Percentiles rank a stretch among this genome's conserved stretches.
Evolutionary conservation across 2,797 vertebrate species (phyloP).

Genomic region (Thalassophryne amazonica): DNA sequence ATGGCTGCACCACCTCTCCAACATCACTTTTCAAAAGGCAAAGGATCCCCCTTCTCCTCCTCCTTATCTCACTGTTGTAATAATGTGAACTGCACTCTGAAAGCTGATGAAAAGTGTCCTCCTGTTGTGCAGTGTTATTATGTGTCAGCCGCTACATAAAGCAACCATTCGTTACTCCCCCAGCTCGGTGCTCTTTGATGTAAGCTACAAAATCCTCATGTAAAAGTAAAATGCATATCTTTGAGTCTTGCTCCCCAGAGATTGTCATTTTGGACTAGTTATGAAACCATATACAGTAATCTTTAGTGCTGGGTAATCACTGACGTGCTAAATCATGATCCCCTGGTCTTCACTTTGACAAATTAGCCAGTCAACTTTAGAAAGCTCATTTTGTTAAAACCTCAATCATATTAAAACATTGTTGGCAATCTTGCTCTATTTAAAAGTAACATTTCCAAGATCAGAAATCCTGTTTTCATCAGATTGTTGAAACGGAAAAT

Average conservation of each 20-base stretch:
- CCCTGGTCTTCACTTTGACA: conserved; percentile 13
- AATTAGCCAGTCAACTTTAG: conserved; percentile 17
- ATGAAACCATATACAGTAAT: conserved; percentile 44
- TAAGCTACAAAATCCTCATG: conserved; percentile 32
- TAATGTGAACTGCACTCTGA: conserved; percentile 45
- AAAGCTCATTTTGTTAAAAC: conserved; percentile 7
- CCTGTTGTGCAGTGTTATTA: conserved; percentile 29
- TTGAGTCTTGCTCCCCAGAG: conserved; percentile 27
- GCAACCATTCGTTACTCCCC: conserved; percentile 45
- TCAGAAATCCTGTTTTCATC: too few relatives aligned
- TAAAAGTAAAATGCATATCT: conserved; percentile 52
- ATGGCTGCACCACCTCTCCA: conserved; percentile 15
- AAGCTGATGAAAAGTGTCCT: conserved; percentile 40
- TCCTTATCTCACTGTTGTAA: conserved; percentile 35
- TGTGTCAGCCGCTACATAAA: conserved; percentile 42
- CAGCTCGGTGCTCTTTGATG: conserved; percentile 28
- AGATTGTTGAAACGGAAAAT: too few relatives aligned
- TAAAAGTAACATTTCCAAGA: too few relatives aligned
- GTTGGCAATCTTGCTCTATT: too few relatives aligned
- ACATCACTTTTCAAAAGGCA: conserved; percentile 22
- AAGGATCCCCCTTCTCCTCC: conserved; percentile 7
- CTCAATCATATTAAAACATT: conserved; percentile 3
- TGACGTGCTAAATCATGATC: conserved; percentile 49
- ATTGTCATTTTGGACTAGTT: conserved; percentile 33
- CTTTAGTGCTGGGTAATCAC: conserved; percentile 18